A percentile compares a stretch with the other conserved stretches of the same genome.
phyloP scores from a whole-genome alignment of 2,113 vertebrate genomes.

The Phylloscopus trochiloides region DNA sequence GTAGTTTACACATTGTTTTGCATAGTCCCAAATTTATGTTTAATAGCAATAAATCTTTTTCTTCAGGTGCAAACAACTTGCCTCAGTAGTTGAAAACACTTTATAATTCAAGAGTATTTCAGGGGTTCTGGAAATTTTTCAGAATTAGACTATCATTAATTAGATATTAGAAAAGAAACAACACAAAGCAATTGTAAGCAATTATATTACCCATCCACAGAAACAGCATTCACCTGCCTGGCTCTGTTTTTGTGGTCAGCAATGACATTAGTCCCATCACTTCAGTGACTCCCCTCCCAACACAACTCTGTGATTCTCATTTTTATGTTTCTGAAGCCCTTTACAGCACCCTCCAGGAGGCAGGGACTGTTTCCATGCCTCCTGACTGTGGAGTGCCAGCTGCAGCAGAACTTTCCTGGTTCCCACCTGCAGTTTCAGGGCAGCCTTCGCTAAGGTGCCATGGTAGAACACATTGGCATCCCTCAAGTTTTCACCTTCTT shows the following conservation, averaged over 20 bases:
- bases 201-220: neutral
- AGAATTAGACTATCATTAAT: neutral
- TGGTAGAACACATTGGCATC: neutral
- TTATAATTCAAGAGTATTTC: neutral
- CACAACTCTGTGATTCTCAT: neutral
- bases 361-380: neutral
- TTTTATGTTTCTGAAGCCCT: neutral
- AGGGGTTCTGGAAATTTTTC: neutral
- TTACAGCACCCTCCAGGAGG: neutral
- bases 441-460: neutral
- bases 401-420: neutral
- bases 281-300: neutral
- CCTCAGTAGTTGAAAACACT: neutral
- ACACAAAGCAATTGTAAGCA: neutral
- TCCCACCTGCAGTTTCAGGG: neutral
- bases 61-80: neutral
- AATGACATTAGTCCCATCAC: neutral
- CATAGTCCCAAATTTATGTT: neutral
- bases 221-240: neutral
- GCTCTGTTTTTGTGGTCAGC: neutral
- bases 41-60: neutral
- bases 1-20: neutral
- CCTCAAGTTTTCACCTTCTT: neutral
- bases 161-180: neutral
- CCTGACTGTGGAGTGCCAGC: neutral